phyloP scores from a whole-genome alignment of 2,888 invertebrate species.

The Gymnocheta viridis region DNA sequence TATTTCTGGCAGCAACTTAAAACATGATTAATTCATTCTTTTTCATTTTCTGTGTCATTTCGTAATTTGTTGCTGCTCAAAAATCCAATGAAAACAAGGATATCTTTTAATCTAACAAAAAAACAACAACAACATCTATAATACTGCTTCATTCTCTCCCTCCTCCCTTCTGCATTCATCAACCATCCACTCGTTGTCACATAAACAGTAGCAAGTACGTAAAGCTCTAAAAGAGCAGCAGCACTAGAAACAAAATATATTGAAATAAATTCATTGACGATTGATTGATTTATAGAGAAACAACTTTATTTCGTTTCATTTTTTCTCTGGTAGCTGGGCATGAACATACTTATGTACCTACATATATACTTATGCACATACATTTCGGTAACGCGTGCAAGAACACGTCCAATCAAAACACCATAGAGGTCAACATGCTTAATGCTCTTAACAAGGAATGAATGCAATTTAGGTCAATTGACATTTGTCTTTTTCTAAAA shows the following conservation, averaged over 20 bases:
- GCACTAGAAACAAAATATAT: slow-evolving; percentile 14
- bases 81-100: slow-evolving; percentile 7
- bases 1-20: neutral
- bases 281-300: slow-evolving; percentile 42
- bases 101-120: neutral
- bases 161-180: neutral
- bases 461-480: slow-evolving; percentile 44
- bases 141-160: neutral
- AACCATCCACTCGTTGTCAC: neutral
- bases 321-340: neutral
- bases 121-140: neutral
- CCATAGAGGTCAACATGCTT: slow-evolving; percentile 12
- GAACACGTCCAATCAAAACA: neutral
- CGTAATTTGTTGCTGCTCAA: slow-evolving; percentile 5
- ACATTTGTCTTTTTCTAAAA: slow-evolving; percentile 20
- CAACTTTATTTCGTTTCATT: neutral
- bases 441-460: slow-evolving; percentile 9
- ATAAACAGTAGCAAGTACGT: neutral
- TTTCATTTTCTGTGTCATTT: slow-evolving; percentile 13
- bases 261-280: slow-evolving; percentile 30
- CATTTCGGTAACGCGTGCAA: too few species aligned
- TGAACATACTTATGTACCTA: neutral
- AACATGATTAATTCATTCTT: neutral
- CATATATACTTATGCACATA: too few species aligned
- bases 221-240: neutral